Evolutionary conservation across 2,113 vertebrate species (phyloP), one percentile per base, ranked within the genome.

Genomic region (Megaleporinus macrocephalus): DNA sequence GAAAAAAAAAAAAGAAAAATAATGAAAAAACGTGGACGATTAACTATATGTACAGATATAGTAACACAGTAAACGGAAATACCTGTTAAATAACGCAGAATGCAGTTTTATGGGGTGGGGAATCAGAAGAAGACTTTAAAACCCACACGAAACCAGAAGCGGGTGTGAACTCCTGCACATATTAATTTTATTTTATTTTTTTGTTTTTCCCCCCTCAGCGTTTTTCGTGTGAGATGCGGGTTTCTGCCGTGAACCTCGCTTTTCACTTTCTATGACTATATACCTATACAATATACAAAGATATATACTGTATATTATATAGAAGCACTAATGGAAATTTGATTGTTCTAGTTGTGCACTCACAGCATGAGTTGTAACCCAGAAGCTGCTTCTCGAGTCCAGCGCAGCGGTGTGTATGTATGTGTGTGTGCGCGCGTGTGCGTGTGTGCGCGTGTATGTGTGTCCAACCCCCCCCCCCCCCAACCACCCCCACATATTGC

Each of bases 311-410:
- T 94, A 94, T 92, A 94, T 94, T 94, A 93, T 92, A 92, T 94
- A 94, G 91, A 93, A 83, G 85, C 92, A 89, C 93, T 93, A 93
- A 93, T 91, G 89, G 57, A 92, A 91, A 88, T 93, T 90, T 86
- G 88, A 91, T 92, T 94, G 94, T 94, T 61, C 57, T 93, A 91
- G 93, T 93, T 88, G 95, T 95, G 93, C 93, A 92, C 92, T 94
- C 89, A 90, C 92, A 94, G 95, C 95, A 95, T 95, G 95, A 94
- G 92, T 91, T 92, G 92, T 95, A 93, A 93, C 89, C 93, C 90
- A 90, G 88, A 92, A 90, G 90, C 86, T 53, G 91, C 92, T 93
- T 93, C 80, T 86, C 11, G 88, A 87, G 88, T 90, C 86, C 86
- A 89, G 88, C 87, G 88, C 93, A 91, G 90, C 90, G 88, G 85